These are phyloP conservation scores for Meiosimyza decipiens DNA, from an alignment of 2,888 invertebrate species.

Conservation along the genomic window DNA sequence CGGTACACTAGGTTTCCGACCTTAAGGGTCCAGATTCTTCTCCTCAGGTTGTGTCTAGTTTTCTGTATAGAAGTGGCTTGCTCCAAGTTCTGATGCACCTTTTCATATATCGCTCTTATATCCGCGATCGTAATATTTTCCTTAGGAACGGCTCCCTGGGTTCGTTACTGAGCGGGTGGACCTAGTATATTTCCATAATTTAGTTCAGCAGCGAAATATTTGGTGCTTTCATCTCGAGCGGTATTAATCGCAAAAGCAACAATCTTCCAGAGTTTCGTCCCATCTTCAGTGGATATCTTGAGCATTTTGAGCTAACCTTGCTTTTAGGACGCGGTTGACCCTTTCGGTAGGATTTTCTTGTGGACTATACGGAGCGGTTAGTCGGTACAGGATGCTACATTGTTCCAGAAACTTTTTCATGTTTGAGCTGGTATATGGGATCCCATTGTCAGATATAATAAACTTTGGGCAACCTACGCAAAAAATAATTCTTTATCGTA, in stretches of 20 bases:
- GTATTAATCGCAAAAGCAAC: not conserved
- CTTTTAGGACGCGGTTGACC: no score
- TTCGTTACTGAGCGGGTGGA: not conserved
- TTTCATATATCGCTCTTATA: no score
- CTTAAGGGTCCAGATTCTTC: not conserved
- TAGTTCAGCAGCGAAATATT: no score
- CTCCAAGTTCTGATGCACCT: no score
- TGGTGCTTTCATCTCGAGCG: no score
- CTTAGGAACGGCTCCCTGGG: no score
- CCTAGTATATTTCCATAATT: no score
- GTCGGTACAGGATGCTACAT: not conserved
- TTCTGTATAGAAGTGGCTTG: no score
- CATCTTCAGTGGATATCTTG: no score
- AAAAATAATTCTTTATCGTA: not conserved
- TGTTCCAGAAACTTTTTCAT: not conserved
- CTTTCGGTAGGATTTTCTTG: not conserved
- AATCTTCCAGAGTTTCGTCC: not conserved
- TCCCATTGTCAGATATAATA: slow-evolving; percentile 29
- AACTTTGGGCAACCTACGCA: slow-evolving; percentile 12
- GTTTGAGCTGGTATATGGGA: slow-evolving; percentile 15
- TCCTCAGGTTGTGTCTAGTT: no score
- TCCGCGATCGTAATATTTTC: no score
- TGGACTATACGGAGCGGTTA: not conserved
- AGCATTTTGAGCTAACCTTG: no score
- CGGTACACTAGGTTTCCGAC: not conserved